phyloP scores from a whole-genome alignment of 1,140 invertebrate species.

The Macrobrachium rosenbergii region DNA sequence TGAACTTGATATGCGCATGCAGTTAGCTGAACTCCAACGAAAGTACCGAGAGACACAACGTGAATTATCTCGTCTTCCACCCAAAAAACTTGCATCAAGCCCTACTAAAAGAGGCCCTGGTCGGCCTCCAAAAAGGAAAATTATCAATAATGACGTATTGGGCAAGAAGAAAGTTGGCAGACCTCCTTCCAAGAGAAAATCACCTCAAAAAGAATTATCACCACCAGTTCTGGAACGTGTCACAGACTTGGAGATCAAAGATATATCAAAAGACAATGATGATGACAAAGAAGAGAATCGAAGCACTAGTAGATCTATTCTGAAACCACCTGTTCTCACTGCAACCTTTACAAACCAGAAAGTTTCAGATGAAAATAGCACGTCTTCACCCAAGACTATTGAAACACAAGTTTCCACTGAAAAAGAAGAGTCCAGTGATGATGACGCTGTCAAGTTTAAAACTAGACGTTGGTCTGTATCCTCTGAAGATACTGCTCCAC shows the following conservation, averaged over 20 bases:
- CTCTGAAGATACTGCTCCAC: slow-evolving; percentile 69
- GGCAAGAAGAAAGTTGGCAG: slow-evolving; percentile 37
- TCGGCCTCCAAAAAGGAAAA: slow-evolving; percentile 43
- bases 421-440: slow-evolving; percentile 53
- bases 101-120: slow-evolving; percentile 36
- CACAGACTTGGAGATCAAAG: slow-evolving; percentile 28
- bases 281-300: slow-evolving; percentile 37
- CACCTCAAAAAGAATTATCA: slow-evolving; percentile 46
- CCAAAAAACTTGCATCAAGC: slow-evolving; percentile 21
- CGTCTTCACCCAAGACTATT: slow-evolving; percentile 4
- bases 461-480: slow-evolving; percentile 66
- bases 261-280: slow-evolving; percentile 28
- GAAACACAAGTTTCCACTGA: slow-evolving; percentile 53
- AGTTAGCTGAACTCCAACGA: slow-evolving; percentile 53
- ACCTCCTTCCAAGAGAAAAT: slow-evolving; percentile 43
- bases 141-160: slow-evolving; percentile 8
- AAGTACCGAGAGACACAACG: slow-evolving; percentile 48
- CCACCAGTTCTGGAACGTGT: slow-evolving; percentile 48
- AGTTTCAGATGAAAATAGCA: background rate
- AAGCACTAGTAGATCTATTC: slow-evolving; percentile 24
- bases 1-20: slow-evolving; percentile 48
- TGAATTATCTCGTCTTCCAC: slow-evolving; percentile 46
- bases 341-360: slow-evolving; percentile 46
- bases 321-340: slow-evolving; percentile 53
- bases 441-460: slow-evolving; percentile 47